These are phyloP conservation scores for Cryptus armator DNA, from an alignment of 2,888 invertebrate species.

Conservation along the genomic window DNA sequence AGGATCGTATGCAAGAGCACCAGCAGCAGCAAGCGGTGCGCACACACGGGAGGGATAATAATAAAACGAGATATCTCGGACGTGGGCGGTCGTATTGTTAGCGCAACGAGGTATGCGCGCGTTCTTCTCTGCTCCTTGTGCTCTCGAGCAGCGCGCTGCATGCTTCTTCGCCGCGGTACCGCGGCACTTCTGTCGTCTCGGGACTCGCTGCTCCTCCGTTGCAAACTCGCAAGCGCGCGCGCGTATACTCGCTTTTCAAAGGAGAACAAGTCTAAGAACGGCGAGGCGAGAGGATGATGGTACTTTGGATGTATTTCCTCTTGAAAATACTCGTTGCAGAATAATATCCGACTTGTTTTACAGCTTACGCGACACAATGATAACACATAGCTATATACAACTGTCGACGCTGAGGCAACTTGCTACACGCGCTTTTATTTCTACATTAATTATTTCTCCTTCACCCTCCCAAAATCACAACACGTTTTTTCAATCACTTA, in stretches of 20 bases:
- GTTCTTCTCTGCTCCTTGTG: conserved; percentile 60
- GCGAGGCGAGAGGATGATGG: conserved; percentile 37
- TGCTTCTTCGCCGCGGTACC: conserved; percentile 66
- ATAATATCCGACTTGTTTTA: conserved; percentile 9
- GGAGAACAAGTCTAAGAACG: conserved; percentile 69
- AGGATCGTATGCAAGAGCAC: conserved; percentile 62
- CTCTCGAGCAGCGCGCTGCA: conserved; percentile 25
- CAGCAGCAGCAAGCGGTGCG: conserved; percentile 55
- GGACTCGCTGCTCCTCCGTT: conserved; percentile 55
- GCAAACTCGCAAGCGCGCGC: conserved; percentile 66
- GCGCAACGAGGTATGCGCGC: conserved; percentile 83
- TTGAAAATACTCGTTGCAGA: conserved; percentile 25
- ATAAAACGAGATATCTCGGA: conserved; percentile 84
- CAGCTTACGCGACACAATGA: not conserved
- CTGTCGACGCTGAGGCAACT: no score
- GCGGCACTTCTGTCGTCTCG: conserved; percentile 81
- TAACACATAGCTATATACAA: not conserved
- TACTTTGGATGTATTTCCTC: conserved; percentile 8
- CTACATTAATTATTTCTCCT: not conserved
- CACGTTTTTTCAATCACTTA: not conserved
- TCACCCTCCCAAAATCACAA: not conserved
- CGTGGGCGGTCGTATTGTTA: conserved; percentile 85
- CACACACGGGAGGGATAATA: conserved; percentile 79
- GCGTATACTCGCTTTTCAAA: conserved; percentile 80
- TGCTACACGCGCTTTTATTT: not conserved